phyloP scores from a whole-genome alignment of 2,113 vertebrate species.

The Brienomyrus longianalis region DNA sequence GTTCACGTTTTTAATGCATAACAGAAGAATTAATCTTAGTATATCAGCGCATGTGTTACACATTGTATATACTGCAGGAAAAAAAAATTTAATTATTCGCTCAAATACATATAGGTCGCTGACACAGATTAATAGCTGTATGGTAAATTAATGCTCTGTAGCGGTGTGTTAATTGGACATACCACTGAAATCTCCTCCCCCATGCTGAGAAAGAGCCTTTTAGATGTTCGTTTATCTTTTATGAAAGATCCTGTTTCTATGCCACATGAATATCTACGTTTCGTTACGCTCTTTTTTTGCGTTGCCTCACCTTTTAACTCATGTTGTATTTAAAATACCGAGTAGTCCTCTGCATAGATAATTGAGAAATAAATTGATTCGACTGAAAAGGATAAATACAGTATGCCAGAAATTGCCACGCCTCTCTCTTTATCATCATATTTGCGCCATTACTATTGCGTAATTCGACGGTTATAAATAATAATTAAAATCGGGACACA shows the following conservation, averaged over 20 bases:
- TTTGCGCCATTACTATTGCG: background rate
- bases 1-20: background rate
- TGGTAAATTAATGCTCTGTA: background rate
- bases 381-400: background rate
- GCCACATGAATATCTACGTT: background rate
- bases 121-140: background rate
- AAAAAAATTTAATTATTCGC: background rate
- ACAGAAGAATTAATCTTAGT: background rate
- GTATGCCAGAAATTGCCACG: conserved; percentile 1
- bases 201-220: background rate
- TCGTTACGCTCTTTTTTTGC: background rate
- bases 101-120: background rate
- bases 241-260: background rate
- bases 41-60: background rate
- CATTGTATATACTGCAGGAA: background rate
- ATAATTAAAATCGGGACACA: background rate
- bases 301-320: background rate
- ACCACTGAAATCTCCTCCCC: background rate
- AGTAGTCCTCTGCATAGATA: background rate
- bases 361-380: background rate
- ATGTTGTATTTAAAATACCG: background rate
- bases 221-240: background rate
- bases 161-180: background rate
- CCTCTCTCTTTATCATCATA: background rate
- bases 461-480: conserved; percentile 15